A percentile compares a stretch with the other conserved stretches of the same genome.
Evolutionary conservation across 2,113 vertebrate species (phyloP).

Genomic region (Hiodon alosoides): DNA sequence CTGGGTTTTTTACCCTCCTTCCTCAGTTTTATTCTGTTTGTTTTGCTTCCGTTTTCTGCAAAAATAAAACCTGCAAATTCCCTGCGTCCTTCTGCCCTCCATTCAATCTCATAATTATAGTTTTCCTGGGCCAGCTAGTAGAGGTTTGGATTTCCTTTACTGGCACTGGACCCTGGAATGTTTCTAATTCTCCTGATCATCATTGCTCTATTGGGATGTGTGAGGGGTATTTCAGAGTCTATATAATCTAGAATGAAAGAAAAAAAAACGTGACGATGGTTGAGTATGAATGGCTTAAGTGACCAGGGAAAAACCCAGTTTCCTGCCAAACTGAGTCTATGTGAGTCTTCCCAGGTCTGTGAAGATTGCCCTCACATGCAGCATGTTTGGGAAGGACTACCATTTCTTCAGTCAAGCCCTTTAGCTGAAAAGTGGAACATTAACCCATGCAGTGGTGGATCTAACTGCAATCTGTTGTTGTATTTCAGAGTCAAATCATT

Average conservation of each 20-base stretch:
- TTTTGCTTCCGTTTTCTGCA: slow-evolving; percentile 30
- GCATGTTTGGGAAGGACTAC: no score
- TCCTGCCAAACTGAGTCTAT: background rate
- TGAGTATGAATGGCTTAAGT: background rate
- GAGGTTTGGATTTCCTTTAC: slow-evolving; percentile 31
- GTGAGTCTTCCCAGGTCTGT: no score
- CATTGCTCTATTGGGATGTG: slow-evolving; percentile 8
- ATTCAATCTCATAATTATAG: slow-evolving; percentile 39
- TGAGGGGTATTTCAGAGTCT: background rate
- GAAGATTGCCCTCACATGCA: background rate
- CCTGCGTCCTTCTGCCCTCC: slow-evolving; percentile 26
- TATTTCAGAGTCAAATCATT: no score
- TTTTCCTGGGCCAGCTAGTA: slow-evolving; percentile 27
- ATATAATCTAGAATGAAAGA: slow-evolving; percentile 7
- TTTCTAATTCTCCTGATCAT: slow-evolving; percentile 23
- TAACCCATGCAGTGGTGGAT: no score
- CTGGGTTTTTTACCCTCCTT: slow-evolving; percentile 28
- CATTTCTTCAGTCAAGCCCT: no score
- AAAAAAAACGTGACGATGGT: background rate
- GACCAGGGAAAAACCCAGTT: background rate
- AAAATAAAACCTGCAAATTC: slow-evolving; percentile 38
- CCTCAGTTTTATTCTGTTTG: slow-evolving; percentile 35
- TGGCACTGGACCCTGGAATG: slow-evolving; percentile 26
- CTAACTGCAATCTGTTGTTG: no score
- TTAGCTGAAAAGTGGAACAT: no score